These are phyloP conservation scores for Phasianus colchicus DNA, from an alignment of 2,113 vertebrate genomes.

Conservation along the genomic window DNA sequence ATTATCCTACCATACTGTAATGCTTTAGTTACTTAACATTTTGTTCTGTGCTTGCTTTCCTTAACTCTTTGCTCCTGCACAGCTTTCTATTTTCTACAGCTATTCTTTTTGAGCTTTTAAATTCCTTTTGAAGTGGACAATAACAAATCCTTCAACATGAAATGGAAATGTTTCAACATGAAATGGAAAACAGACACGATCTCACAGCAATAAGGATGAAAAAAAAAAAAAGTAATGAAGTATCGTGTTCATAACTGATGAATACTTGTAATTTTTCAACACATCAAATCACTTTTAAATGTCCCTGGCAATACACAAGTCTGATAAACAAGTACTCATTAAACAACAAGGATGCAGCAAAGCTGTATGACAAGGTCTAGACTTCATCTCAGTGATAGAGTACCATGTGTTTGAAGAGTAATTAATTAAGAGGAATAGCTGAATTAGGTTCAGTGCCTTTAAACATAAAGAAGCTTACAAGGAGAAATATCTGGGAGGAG, in stretches of 20 bases:
- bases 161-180: neutral
- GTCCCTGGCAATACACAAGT: neutral
- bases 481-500: neutral
- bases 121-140: conserved; percentile 9
- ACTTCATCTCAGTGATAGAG: neutral
- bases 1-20: conserved; percentile 5
- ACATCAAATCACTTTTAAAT: neutral
- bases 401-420: neutral
- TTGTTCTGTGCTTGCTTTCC: neutral
- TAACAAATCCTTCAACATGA: neutral
- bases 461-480: neutral
- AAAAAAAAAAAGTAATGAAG: neutral
- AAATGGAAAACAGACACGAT: neutral
- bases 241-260: neutral
- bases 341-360: neutral
- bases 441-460: neutral
- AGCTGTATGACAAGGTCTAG: neutral
- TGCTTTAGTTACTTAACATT: conserved; percentile 27
- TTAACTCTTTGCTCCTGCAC: conserved; percentile 21
- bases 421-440: neutral
- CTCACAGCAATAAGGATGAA: neutral
- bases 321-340: neutral
- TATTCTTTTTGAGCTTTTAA: neutral
- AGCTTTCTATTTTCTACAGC: neutral
- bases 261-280: neutral